phyloP scores from a whole-genome alignment of 2,797 vertebrate genomes.

The Ctenopoma kingsleyae region DNA sequence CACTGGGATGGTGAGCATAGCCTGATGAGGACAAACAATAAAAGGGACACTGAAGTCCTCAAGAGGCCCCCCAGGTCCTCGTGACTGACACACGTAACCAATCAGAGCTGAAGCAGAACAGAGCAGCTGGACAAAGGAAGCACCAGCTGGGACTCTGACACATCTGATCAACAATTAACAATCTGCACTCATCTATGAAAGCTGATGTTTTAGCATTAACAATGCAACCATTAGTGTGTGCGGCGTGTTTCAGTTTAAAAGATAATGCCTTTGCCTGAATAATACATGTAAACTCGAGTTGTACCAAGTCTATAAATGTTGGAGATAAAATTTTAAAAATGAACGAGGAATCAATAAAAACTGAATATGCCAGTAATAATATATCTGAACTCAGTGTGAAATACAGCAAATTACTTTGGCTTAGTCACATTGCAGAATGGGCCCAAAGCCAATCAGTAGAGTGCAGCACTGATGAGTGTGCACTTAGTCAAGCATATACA shows the following conservation, averaged over 20 bases:
- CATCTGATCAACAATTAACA: constrained; percentile 68
- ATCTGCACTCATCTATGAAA: constrained; percentile 41
- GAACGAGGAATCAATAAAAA: constrained; percentile 10
- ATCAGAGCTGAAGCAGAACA: constrained; percentile 52
- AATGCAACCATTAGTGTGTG: constrained; percentile 18
- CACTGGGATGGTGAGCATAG: constrained; percentile 8
- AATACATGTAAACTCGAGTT: constrained; percentile 7
- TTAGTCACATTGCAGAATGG: constrained; percentile 25
- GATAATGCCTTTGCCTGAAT: constrained; percentile 28
- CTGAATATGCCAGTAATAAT: constrained; percentile 16
- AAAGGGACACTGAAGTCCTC: constrained; percentile 28
- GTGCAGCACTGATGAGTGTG: constrained; percentile 35
- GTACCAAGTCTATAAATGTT: not conserved
- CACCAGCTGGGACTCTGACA: constrained; percentile 58
- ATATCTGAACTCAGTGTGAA: constrained; percentile 11
- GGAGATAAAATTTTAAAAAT: not conserved
- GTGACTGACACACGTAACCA: constrained; percentile 53
- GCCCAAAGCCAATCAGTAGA: constrained; percentile 35
- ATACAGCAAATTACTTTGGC: constrained; percentile 25
- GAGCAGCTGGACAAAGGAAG: constrained; percentile 58
- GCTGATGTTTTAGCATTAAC: constrained; percentile 42
- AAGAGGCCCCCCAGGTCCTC: constrained; percentile 35
- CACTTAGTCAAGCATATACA: constrained; percentile 28
- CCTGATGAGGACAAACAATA: constrained; percentile 10
- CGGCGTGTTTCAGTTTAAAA: not conserved